phyloP scores from a whole-genome alignment of 2,797 vertebrate species.

The Falco peregrinus region DNA sequence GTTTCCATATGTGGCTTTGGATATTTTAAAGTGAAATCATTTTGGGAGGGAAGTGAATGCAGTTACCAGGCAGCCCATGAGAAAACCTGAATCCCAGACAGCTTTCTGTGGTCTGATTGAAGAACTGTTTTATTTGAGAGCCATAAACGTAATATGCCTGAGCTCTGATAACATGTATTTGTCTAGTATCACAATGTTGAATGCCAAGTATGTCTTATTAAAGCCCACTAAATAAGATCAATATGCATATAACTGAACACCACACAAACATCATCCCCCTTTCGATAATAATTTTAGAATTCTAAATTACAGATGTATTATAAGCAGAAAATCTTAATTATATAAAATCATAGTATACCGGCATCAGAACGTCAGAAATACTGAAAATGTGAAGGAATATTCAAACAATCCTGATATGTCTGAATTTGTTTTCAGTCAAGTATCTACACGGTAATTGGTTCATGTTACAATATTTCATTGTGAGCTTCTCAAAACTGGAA shows the following conservation, averaged over 20 bases:
- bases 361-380: background rate
- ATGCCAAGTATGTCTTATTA: background rate
- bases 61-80: background rate
- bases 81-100: background rate
- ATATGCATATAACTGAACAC: background rate
- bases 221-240: background rate
- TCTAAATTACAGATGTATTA: background rate
- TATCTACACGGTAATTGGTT: background rate
- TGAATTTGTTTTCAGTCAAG: background rate
- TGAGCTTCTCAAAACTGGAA: background rate
- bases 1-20: background rate
- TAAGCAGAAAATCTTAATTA: background rate
- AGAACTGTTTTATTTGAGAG: background rate
- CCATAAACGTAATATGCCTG: background rate
- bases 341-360: background rate
- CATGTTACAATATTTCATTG: background rate
- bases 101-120: background rate
- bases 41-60: background rate
- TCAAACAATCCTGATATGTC: background rate
- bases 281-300: background rate
- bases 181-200: background rate
- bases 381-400: background rate
- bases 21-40: background rate
- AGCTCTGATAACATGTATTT: background rate
- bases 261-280: background rate